phyloP scores from a whole-genome alignment of 1,140 invertebrate genomes.

The Sitobion miscanthi region DNA sequence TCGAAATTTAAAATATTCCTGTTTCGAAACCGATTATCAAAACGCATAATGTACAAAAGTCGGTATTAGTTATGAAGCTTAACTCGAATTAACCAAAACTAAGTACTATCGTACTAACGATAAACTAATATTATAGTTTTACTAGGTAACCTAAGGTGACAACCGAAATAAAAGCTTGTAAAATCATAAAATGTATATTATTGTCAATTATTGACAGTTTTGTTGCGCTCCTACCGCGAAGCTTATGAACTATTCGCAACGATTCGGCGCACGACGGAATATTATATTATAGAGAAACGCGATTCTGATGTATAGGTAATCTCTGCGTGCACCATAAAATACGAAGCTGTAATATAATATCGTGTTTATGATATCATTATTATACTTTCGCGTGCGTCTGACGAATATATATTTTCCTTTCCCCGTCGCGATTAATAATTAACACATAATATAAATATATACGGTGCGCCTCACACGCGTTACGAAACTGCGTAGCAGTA shows the following conservation, averaged over 20 bases:
- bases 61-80: no score
- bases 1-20: no score
- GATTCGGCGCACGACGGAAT: not conserved
- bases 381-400: not conserved
- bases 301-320: not conserved
- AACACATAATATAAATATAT: not conserved
- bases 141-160: not conserved
- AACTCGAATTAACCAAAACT: no score
- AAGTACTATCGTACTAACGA: no score
- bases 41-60: no score
- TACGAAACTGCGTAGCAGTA: not conserved
- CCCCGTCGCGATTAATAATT: slow-evolving; percentile 33
- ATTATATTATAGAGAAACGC: not conserved
- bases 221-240: not conserved
- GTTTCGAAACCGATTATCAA: no score
- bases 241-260: not conserved
- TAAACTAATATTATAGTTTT: not conserved
- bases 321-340: not conserved
- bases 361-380: not conserved
- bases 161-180: not conserved
- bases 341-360: not conserved
- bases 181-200: not conserved
- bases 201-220: not conserved
- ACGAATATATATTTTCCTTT: not conserved
- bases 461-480: not conserved